Evolutionary conservation across 1,140 invertebrate genomes (phyloP), one percentile per base, ranked within the genome.

Genomic region (Tetramorium alpestre): DNA sequence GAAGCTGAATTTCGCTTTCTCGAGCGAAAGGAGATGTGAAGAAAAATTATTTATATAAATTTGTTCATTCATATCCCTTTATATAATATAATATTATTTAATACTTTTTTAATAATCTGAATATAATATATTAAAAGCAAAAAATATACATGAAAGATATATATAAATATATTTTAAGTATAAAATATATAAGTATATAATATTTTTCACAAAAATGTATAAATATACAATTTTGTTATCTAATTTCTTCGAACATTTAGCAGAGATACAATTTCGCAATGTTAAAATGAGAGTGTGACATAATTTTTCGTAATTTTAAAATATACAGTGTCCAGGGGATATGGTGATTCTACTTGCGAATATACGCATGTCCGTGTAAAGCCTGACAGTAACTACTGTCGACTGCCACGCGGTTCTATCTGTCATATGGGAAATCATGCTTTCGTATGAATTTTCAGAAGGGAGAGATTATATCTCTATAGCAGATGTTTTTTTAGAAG

Each of bases 81-180:
- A 51, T 38, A 51, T 49, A 69, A 51, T 49, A 69, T 16, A 49
- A 69, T 72, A 73, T 38, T 67, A 38, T 56, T 58, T 73, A 58
- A 33, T 47, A 47, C 4, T 33, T 33, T 33, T 33, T 33, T 33
- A 33, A 16, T 49, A 2, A 3, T 69, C 6, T 47, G 7, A 47
- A 77, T 77, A 28, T 58, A 60, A 47, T 62, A n/a, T 28, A 47
- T 28, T 44, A 25, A 10, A 18, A 47, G 25, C 2, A 78, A 65
- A 65, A 64, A 33, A 33, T 33, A 33, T 33, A 33, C 3, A 33
- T 33, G 33, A 33, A 33, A 38, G 18, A 54, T 47, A 47, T 47
- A 47, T 47, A 47, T 3, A 47, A 0, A 38, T 33, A 33, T 33
- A 33, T 33, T 33, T 33, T 33, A 33, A 33, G 3, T 33, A 33